Evolutionary conservation across 2,888 invertebrate species (phyloP).

Genomic region (Chalcosyrphus nemorum): DNA sequence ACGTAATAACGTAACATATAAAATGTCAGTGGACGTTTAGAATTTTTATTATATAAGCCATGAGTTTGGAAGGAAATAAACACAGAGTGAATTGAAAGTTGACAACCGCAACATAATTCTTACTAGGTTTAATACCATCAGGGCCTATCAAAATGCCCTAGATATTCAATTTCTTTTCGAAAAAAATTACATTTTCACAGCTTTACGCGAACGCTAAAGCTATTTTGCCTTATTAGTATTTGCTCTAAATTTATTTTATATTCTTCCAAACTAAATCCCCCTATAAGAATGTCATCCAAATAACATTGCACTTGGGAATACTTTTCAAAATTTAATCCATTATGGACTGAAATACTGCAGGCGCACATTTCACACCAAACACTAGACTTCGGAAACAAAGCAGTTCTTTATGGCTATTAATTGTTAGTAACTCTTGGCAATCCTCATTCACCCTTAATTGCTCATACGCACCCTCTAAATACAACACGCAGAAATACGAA

Average conservation of each 20-base stretch:
- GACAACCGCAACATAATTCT: too few species aligned
- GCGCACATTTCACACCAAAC: constrained; percentile 26
- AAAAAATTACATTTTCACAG: neutral
- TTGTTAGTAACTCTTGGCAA: constrained; percentile 2
- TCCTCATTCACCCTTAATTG: constrained; percentile 1
- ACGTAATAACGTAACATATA: too few species aligned
- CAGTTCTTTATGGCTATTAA: constrained; percentile 30
- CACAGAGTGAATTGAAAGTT: too few species aligned
- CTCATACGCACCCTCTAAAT: neutral
- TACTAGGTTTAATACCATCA: neutral
- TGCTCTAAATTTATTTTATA: neutral
- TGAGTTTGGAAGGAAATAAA: too few species aligned
- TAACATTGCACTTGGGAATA: neutral
- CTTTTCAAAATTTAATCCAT: constrained; percentile 34
- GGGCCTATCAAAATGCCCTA: neutral
- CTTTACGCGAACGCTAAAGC: neutral
- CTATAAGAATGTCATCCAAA: neutral
- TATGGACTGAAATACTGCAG: constrained; percentile 23
- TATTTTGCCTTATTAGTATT: neutral
- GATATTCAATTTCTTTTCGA: neutral
- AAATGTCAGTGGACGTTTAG: too few species aligned
- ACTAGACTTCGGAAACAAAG: neutral
- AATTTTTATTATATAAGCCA: too few species aligned
- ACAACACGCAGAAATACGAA: neutral
- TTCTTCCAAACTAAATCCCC: neutral